Evolutionary conservation across 2,888 invertebrate genomes (phyloP), one percentile per base, ranked within the genome.

Genomic region (Parapristionchus giblindavisi): DNA sequence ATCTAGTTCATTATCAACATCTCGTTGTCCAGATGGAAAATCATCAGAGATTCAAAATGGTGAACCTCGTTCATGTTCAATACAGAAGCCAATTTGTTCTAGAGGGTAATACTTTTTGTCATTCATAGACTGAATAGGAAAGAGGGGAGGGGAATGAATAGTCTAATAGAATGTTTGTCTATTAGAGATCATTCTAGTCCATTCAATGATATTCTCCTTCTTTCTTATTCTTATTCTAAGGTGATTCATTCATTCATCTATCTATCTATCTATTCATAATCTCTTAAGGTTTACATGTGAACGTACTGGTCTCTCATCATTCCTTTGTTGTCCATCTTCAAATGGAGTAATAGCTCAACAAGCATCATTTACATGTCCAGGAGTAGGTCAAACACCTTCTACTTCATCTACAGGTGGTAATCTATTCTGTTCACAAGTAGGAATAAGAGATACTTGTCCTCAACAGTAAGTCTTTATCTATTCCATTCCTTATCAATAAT

Each of bases 361-460:
- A 29, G 27, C 43, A 3, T 58, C 71, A 36, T 71, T 71, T 40
- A 29, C 71, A 11, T 71, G 71, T 58, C 56, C 56, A 1, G 58
- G 27, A 27, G 71, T 58, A 14, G 58, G 71, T 29, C 40, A 71
- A 8, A 71, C 71, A n/a, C 40, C 58, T n/a, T 14, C 71, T 11
- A 29, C 58, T 11, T 58, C 54, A 24, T 21, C 54, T 21, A 40
- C 73, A 58, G 80, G 81, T 11, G 71, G 75, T 34, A 83, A 83
- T 66, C 60, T 81, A 11, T 83, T 81, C 72, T 83, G 83, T 63
- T 77, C 76, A 8, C 76, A 77, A 1, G 75, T 54, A 24, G 83
- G 81, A 8, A 54, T 70, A 4, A 77, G 76, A 56, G 77, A 77
- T 14, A 78, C 77, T n/a, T 83, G 83, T 48, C 83, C 83, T 14